These are phyloP conservation scores for Drosophila atripex DNA, from an alignment of 2,888 invertebrate species.

Conservation along the genomic window DNA sequence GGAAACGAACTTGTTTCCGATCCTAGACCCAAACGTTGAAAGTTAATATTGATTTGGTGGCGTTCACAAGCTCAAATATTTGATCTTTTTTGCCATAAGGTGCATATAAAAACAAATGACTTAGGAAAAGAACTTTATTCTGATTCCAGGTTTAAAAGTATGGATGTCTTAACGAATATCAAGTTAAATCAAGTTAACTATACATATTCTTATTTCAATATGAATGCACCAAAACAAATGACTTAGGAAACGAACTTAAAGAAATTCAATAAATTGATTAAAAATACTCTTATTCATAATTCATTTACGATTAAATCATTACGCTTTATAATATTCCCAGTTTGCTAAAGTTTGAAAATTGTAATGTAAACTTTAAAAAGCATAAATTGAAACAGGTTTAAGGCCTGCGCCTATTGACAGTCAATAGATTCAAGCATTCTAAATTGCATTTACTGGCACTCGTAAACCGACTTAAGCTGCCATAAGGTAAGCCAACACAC, in stretches of 20 bases:
- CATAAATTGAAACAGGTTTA: conserved; percentile 33
- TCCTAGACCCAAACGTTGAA: background rate
- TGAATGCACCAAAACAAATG: too few species aligned
- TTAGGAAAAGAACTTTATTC: background rate
- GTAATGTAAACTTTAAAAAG: conserved; percentile 8
- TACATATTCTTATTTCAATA: too few species aligned
- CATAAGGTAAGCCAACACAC: conserved; percentile 42
- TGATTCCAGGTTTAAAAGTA: too few species aligned
- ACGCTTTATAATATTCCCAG: conserved; percentile 3
- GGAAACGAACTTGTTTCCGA: conserved; percentile 67
- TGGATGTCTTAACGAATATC: too few species aligned
- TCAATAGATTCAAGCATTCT: conserved; percentile 34
- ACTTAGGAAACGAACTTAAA: too few species aligned
- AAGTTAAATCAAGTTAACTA: too few species aligned
- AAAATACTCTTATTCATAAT: too few species aligned
- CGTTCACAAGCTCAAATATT: background rate
- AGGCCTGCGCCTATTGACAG: conserved; percentile 34
- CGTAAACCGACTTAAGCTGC: conserved; percentile 54
- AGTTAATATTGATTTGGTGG: background rate
- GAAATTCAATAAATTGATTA: too few species aligned
- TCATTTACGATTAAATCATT: background rate
- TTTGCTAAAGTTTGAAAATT: conserved; percentile 2
- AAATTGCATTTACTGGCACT: conserved; percentile 46
- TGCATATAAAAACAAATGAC: conserved; percentile 3
- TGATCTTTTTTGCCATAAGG: background rate